phyloP scores from a whole-genome alignment of 2,888 invertebrate species.

The Macaria liturata region DNA sequence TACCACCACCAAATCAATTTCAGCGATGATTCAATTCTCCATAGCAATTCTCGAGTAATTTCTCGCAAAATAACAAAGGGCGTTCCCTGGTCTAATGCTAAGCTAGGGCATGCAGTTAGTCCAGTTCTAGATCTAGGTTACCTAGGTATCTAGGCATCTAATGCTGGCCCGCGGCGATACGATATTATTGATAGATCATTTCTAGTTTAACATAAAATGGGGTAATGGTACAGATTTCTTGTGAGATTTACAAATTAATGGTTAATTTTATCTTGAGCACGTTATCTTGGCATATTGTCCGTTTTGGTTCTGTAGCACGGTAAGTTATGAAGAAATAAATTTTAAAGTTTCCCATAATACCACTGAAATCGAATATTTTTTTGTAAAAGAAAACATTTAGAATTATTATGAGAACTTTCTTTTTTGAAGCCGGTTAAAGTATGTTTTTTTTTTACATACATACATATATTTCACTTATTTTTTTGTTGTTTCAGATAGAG shows the following conservation, averaged over 20 bases:
- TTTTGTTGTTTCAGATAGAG: no score
- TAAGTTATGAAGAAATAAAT: no score
- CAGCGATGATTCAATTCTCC: neutral
- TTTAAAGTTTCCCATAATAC: no score
- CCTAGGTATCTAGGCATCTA: conserved; percentile 33
- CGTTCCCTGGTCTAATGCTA: conserved; percentile 18
- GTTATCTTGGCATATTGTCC: no score
- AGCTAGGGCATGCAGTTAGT: conserved; percentile 34
- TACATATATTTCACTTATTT: no score
- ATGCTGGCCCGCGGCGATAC: conserved; percentile 34
- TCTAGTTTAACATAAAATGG: conserved; percentile 15
- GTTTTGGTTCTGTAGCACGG: no score
- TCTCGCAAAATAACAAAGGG: conserved; percentile 16
- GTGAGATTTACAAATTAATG: neutral
- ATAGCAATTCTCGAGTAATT: neutral
- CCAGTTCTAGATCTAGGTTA: conserved; percentile 42
- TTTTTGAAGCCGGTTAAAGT: no score
- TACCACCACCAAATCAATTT: neutral
- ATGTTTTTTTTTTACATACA: no score
- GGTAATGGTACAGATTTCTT: neutral
- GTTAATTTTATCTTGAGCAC: no score
- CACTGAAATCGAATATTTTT: no score
- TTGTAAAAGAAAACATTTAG: no score
- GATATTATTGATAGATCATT: conserved; percentile 25
- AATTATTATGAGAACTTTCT: no score